These are phyloP conservation scores for Sanderia malayensis DNA, from an alignment of 30 jellyfish, hydroid and myxozoan genomes.

Conservation along the genomic window DNA sequence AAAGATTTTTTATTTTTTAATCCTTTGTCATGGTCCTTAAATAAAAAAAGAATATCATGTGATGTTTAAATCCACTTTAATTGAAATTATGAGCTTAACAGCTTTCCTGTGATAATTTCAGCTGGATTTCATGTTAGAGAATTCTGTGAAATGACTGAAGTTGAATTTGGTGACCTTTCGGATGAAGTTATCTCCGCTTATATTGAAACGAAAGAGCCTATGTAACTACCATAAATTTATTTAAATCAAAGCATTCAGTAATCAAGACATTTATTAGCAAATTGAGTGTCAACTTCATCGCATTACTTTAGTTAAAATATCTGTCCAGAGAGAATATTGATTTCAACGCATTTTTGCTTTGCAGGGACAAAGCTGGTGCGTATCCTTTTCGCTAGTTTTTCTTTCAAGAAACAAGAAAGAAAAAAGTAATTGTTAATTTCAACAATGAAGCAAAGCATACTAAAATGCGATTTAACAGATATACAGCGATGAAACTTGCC, in stretches of 20 bases:
- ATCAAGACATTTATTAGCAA: neutral
- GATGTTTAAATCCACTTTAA: too few species aligned
- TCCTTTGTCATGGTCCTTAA: too few species aligned
- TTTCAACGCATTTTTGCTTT: neutral
- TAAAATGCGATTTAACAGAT: neutral
- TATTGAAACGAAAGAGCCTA: conserved; percentile 79
- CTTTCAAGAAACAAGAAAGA: too few species aligned
- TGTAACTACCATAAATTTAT: too few species aligned
- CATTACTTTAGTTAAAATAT: neutral
- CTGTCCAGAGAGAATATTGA: neutral
- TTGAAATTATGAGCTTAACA: too few species aligned
- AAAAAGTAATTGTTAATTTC: too few species aligned
- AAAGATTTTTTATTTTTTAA: too few species aligned
- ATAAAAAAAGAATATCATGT: too few species aligned
- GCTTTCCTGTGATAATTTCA: too few species aligned
- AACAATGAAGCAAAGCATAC: neutral
- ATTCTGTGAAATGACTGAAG: conserved; percentile 75
- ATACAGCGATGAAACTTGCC: neutral
- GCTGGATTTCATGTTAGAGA: conserved; percentile 33
- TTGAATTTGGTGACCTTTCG: conserved; percentile 81
- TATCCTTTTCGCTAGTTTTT: conserved; percentile 91
- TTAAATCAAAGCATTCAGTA: too few species aligned
- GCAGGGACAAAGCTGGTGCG: conserved; percentile 99
- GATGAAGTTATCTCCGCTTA: conserved; percentile 70
- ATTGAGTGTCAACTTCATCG: neutral